phyloP scores from a whole-genome alignment of 1,140 invertebrate species.

The Bombus turneri region DNA sequence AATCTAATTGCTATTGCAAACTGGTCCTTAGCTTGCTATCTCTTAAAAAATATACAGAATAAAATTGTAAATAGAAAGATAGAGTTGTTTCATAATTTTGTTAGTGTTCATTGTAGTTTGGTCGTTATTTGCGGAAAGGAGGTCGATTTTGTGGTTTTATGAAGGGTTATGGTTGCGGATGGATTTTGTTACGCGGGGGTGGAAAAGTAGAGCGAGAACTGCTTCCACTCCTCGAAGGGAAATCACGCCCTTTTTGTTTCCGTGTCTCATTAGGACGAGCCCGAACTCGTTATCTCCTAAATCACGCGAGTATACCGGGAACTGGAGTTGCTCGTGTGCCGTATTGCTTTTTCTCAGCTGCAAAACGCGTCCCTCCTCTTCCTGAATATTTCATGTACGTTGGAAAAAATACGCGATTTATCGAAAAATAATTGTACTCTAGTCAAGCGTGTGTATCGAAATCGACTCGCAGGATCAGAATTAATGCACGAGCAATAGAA shows the following conservation, averaged over 20 bases:
- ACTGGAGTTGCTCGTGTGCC: neutral
- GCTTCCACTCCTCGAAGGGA: conserved; percentile 26
- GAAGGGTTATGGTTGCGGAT: neutral
- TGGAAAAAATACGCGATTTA: no score
- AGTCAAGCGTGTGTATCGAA: no score
- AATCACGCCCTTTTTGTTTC: conserved; percentile 46
- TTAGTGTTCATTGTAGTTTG: neutral
- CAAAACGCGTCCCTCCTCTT: conserved; percentile 5
- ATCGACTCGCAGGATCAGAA: no score
- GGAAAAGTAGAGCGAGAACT: neutral
- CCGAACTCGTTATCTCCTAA: conserved; percentile 46
- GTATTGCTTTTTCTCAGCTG: neutral
- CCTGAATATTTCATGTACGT: neutral
- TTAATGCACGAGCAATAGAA: neutral
- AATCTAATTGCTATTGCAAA: neutral
- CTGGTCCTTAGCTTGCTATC: neutral
- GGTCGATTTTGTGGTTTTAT: neutral
- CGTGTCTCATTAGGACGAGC: conserved; percentile 43
- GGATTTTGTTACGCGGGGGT: neutral
- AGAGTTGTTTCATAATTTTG: neutral
- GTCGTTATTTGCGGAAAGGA: conserved; percentile 40
- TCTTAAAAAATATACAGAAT: neutral
- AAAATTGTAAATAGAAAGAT: neutral
- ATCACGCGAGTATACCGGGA: conserved; percentile 25
- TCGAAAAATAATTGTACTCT: neutral